Evolutionary conservation across 2,797 vertebrate genomes (phyloP).

Genomic region (Sebastes diaconus): DNA sequence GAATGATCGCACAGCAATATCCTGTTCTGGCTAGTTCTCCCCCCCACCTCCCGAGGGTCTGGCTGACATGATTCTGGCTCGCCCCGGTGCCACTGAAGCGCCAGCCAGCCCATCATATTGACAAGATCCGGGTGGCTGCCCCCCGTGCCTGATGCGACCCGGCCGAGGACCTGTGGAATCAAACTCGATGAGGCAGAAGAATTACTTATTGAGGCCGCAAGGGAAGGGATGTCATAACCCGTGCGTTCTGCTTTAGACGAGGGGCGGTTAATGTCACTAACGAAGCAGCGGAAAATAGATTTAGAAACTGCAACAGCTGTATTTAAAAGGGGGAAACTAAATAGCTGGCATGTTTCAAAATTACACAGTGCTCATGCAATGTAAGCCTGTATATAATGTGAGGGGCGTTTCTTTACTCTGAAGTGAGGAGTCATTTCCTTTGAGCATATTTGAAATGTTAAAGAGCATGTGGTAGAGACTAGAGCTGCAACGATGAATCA

Average conservation of each 20-base stretch:
- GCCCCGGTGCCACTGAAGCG: conserved; percentile 38
- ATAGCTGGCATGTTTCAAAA: conserved; percentile 25
- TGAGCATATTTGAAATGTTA: background rate
- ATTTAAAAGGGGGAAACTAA: conserved; percentile 26
- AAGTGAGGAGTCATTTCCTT: background rate
- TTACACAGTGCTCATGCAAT: conserved; percentile 42
- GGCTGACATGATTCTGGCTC: conserved; percentile 68
- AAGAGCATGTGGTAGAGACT: background rate
- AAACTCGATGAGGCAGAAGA: conserved; percentile 67
- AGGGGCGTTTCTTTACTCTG: conserved; percentile 4
- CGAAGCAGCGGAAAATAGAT: conserved; percentile 43
- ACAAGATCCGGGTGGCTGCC: conserved; percentile 62
- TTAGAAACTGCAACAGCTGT: conserved; percentile 44
- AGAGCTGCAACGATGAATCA: background rate
- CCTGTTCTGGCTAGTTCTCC: conserved; percentile 67
- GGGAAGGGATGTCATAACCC: conserved; percentile 38
- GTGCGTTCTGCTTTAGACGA: background rate
- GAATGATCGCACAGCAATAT: conserved; percentile 76
- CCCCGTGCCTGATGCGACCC: conserved; percentile 50
- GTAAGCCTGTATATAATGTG: background rate
- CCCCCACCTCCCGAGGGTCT: conserved; percentile 47
- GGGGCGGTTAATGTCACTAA: conserved; percentile 35
- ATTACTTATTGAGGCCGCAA: conserved; percentile 59
- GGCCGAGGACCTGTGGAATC: conserved; percentile 59
- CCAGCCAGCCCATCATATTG: conserved; percentile 60